phyloP scores from a whole-genome alignment of 92 coral and sea anemone species.

The Metridium senile region DNA sequence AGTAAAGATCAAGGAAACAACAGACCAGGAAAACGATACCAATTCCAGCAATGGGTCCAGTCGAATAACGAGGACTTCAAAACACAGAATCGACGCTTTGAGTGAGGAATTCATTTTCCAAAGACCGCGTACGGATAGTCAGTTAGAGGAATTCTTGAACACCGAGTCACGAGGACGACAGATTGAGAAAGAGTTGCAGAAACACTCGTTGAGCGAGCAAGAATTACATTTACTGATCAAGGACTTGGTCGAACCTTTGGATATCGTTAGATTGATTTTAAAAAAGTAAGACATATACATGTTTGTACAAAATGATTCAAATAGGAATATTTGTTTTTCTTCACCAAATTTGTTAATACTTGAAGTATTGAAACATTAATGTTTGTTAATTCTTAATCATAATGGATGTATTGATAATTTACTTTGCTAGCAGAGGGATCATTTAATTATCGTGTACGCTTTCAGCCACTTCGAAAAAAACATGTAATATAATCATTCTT shows the following conservation, averaged over 20 bases:
- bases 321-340: too few relatives aligned
- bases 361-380: too few relatives aligned
- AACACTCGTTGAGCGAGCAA: not conserved
- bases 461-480: too few relatives aligned
- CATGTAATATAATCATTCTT: too few relatives aligned
- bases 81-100: not conserved
- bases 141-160: not conserved
- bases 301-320: too few relatives aligned
- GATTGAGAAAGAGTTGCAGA: not conserved
- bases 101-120: not conserved
- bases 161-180: not conserved
- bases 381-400: too few relatives aligned
- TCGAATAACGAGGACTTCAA: not conserved
- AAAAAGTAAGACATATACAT: not conserved
- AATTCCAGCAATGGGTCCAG: not conserved
- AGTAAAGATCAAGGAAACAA: not conserved
- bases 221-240: not conserved
- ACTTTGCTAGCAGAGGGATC: too few relatives aligned
- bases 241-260: not conserved
- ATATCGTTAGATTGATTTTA: not conserved
- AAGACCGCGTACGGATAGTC: not conserved
- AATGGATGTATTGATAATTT: too few relatives aligned
- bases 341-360: too few relatives aligned
- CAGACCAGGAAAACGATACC: too few relatives aligned
- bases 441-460: too few relatives aligned